phyloP scores from a whole-genome alignment of 2,797 vertebrate species.

The Thalassophryne amazonica region DNA sequence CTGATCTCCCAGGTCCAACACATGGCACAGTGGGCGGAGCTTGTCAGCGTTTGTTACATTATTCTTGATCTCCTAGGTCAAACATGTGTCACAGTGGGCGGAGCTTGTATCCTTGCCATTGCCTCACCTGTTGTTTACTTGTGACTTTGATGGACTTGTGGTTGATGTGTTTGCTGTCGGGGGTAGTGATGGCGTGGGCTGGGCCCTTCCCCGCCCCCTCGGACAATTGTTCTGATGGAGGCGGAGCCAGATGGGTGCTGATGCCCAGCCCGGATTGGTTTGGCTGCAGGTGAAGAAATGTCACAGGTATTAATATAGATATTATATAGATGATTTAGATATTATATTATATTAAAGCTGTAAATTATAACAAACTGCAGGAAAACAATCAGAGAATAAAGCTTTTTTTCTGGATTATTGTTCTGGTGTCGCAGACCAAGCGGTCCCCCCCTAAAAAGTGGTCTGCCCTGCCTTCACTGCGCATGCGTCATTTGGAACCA shows the following conservation, averaged over 20 bases:
- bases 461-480: too few relatives aligned
- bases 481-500: too few relatives aligned
- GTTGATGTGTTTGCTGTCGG: constrained; percentile 15
- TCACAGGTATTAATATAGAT: neutral
- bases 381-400: too few relatives aligned
- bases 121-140: constrained; percentile 33
- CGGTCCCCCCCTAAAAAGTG: too few relatives aligned
- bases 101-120: too few relatives aligned
- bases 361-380: neutral
- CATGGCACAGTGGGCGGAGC: too few relatives aligned
- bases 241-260: constrained; percentile 79
- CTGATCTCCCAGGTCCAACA: too few relatives aligned
- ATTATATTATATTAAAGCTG: neutral
- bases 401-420: too few relatives aligned
- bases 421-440: too few relatives aligned
- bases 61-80: too few relatives aligned
- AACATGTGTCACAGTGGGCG: too few relatives aligned
- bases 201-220: constrained; percentile 76
- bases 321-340: neutral
- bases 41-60: too few relatives aligned
- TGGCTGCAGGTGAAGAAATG: constrained; percentile 75
- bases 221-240: constrained; percentile 75
- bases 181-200: constrained; percentile 76
- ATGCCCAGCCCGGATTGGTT: constrained; percentile 94
- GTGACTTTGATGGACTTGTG: constrained; percentile 28